Conservation (phyloP, 2,113 vertebrate genomes). For the Pelecanus crispus region DNA sequence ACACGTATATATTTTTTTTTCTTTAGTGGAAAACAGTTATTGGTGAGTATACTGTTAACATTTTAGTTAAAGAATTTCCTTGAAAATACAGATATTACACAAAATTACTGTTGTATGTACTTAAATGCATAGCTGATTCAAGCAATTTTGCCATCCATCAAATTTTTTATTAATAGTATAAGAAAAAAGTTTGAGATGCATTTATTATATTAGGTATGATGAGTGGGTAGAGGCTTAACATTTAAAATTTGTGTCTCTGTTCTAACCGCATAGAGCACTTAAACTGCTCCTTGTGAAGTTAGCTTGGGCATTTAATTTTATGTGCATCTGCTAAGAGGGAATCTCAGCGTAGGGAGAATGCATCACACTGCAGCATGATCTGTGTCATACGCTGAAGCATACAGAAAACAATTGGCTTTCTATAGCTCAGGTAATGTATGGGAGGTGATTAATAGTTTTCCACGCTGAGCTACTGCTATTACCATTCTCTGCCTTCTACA, state of each 20-base stretch:
- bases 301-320: not conserved
- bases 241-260: not conserved
- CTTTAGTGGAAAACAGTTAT: not conserved
- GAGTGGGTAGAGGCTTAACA: not conserved
- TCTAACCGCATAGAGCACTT: not conserved
- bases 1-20: not conserved
- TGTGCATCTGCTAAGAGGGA: not conserved
- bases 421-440: not conserved
- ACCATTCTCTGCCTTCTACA: not conserved
- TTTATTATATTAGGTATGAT: not conserved
- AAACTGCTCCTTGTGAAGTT: not conserved
- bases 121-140: not conserved
- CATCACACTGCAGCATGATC: not conserved
- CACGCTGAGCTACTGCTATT: not conserved
- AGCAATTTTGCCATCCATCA: not conserved
- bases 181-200: not conserved
- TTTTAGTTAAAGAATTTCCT: not conserved
- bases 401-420: fast-evolving
- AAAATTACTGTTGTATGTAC: not conserved
- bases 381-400: fast-evolving
- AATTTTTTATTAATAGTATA: not conserved
- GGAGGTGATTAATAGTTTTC: not conserved
- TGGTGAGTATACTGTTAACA: not conserved
- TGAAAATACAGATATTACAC: not conserved
- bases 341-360: not conserved